phyloP scores from a whole-genome alignment of 2,113 vertebrate genomes.

The Podarcis muralis region DNA sequence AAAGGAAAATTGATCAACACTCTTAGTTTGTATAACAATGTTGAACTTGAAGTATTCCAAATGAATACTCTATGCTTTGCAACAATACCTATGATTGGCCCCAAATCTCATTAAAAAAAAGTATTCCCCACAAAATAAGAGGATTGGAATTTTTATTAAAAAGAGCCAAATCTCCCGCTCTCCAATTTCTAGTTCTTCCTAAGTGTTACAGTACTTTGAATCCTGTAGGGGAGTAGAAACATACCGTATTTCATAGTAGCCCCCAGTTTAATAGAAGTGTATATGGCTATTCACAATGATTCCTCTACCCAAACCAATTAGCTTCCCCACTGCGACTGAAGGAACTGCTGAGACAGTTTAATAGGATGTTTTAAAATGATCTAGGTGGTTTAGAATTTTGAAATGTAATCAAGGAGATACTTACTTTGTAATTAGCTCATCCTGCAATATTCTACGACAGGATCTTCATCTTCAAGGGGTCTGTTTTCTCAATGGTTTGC shows the following conservation, averaged over 20 bases:
- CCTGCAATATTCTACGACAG: neutral
- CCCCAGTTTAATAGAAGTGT: neutral
- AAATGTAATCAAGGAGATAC: neutral
- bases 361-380: neutral
- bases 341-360: neutral
- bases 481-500: neutral
- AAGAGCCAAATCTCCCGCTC: neutral
- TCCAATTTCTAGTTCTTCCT: neutral
- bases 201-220: neutral
- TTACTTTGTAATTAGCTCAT: neutral
- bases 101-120: neutral
- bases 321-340: neutral
- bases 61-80: neutral
- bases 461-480: neutral
- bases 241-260: neutral
- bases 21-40: too few relatives aligned
- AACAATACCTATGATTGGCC: neutral
- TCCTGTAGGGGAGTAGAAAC: neutral
- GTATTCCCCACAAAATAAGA: neutral
- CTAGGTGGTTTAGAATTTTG: neutral
- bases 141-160: neutral
- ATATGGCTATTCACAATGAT: neutral
- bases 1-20: too few relatives aligned
- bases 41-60: neutral
- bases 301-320: neutral